Evolutionary conservation across 2,797 vertebrate species (phyloP), one percentile per base, ranked within the genome.

Genomic region (Ctenopoma kingsleyae): DNA sequence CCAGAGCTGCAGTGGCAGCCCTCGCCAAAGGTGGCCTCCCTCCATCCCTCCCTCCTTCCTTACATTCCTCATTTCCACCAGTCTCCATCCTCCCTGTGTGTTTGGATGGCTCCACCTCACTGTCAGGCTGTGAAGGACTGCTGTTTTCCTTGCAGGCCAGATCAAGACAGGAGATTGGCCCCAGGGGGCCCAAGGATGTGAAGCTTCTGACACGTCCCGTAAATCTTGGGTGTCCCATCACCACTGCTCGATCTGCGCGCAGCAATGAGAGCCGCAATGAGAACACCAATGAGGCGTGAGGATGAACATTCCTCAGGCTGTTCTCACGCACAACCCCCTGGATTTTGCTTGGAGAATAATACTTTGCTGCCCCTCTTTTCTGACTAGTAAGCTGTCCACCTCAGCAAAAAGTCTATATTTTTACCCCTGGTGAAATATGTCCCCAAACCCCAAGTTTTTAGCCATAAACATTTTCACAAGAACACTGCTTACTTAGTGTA

Each of bases 271-370:
- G 38, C 38, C 17, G 40, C 40, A 43, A 91, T 89, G 82, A 81
- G 90, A 92, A 90, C 89, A 78, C 87, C 91, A 94, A 92, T 93
- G 94, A 94, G 92, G 91, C 93, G 89, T 93, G 89, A 92, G 92
- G 91, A 90, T 77, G 93, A 92, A 94, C 92, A 94, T 94, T 94
- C 93, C 91, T 92, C 66, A 71, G 71, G 36, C 88, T 71, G 81
- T 89, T 89, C 87, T 88, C 89, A 82, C 89, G 89, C 85, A 81
- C 67, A 55, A 70, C 80, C 67, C 81, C 83, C 48, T n/a, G 72
- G 80, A 87, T 74, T 85, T 81, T 74, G 59, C 68, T 69, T 36
- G 59, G 76, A 81, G 81, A 82, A 87, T 86, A 88, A 85, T 68
- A 85, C 81, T 84, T 68, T 22, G 35, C 72, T 77, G 67, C 66